phyloP scores from a whole-genome alignment of 2,113 vertebrate species.

The Puntigrus tetrazona region DNA sequence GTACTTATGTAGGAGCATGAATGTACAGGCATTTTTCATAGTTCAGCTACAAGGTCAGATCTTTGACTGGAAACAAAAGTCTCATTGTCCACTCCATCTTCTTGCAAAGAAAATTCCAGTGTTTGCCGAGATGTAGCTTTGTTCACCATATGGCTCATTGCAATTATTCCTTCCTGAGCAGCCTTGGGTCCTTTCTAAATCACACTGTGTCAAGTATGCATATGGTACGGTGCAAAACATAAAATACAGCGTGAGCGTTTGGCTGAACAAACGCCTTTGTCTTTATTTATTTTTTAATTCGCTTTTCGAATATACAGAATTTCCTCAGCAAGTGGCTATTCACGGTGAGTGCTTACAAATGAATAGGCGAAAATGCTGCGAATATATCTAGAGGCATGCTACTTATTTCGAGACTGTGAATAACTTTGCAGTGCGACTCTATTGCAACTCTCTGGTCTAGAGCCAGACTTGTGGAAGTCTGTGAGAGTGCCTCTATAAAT shows the following conservation, averaged over 20 bases:
- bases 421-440: background rate
- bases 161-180: background rate
- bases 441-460: background rate
- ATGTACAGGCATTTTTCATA: background rate
- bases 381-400: conserved; percentile 4
- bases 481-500: conserved; percentile 18
- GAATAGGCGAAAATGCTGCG: background rate
- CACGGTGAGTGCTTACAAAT: background rate
- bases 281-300: background rate
- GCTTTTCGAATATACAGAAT: background rate
- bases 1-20: background rate
- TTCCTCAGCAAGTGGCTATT: background rate
- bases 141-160: background rate
- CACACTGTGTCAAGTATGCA: background rate
- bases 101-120: background rate
- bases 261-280: background rate
- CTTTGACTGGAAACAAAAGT: background rate
- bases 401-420: conserved; percentile 2
- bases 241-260: background rate
- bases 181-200: background rate
- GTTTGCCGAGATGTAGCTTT: background rate
- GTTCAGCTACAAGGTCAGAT: background rate
- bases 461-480: conserved; percentile 9
- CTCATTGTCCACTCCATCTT: background rate
- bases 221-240: background rate